Percentiles rank a stretch among this genome's conserved stretches.
Evolutionary conservation across 2,888 invertebrate genomes (phyloP).

Genomic region (Creontiades dilutus): DNA sequence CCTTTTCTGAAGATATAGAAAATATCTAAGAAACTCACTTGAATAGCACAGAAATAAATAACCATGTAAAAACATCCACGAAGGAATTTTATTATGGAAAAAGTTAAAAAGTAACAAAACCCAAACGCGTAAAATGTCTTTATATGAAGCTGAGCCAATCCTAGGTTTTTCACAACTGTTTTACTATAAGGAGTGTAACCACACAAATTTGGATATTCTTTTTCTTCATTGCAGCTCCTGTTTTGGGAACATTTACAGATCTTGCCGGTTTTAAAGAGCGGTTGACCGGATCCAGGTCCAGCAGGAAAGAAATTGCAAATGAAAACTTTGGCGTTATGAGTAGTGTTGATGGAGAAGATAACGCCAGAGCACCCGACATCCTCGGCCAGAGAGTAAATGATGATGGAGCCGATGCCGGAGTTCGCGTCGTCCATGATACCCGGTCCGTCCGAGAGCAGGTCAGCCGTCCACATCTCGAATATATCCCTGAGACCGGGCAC

Average conservation of each 20-base stretch:
- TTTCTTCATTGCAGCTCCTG: background rate
- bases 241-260: background rate
- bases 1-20: no score
- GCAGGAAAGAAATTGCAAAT: conserved; percentile 40
- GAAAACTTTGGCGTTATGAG: conserved; percentile 12
- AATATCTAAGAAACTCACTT: no score
- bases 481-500: background rate
- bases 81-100: background rate
- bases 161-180: background rate
- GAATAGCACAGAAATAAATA: background rate
- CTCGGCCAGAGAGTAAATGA: conserved; percentile 5
- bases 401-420: background rate
- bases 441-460: background rate
- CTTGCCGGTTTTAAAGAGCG: background rate
- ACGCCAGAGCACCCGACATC: conserved; percentile 4
- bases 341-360: background rate
- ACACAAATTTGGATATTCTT: background rate
- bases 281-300: conserved; percentile 11
- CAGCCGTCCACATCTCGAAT: conserved; percentile 1
- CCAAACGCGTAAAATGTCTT: background rate
- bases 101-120: background rate
- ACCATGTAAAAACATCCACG: background rate
- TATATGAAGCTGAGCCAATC: background rate
- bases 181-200: background rate
- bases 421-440: background rate